Base-by-base conservation (phyloP, 2,113 vertebrate genomes). In the Motacilla alba region DNA sequence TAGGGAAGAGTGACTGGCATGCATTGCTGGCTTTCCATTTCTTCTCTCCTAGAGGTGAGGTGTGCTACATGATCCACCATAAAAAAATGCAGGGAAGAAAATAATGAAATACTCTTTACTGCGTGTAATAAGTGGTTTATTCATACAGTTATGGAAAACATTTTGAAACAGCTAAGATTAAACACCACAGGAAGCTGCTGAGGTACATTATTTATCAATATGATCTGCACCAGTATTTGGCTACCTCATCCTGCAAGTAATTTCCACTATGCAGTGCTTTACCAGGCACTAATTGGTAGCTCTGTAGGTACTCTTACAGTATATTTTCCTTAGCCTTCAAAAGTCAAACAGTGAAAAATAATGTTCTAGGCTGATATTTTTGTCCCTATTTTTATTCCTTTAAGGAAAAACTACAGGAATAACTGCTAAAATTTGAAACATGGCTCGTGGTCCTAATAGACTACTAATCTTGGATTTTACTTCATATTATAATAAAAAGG, bases 181-280 rank as follows among this genome's bases (percentile, higher is more conserved):
- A 92, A 78, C 83, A 73, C 91, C 66, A 62, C 74, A 87, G 94
- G 95, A 91, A 69, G 43, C 74, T 69, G 58, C 83, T 50, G 62
- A 94, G 74, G 80, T 89, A 85, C 73, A 35, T 79, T 95, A 82
- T 95, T 96, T 93, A 95, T 94, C 93, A 93, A 93, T 95, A 87
- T 79, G 64, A 92, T 87, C 76, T 84, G 76, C 55, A 70, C 44
- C 52, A 84, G 69, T 72, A 72, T 91, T 92, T 95, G 78, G 58
- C 68, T 77, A 58, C 66, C 59, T 81, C 74, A 79, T 66, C 84
- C 78, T 85, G 67, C 73, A 97, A 87, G 69, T 87, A 84, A 94
- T 91, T 94, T 94, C n/a, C 26, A 22, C 62, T 91, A 33, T n/a
- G 69, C 73, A 53, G 62, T 50, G 44, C 89, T 93, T 92, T 92